Base-by-base conservation (phyloP, 1,140 invertebrate genomes). In the Reticulitermes speratus region DNA sequence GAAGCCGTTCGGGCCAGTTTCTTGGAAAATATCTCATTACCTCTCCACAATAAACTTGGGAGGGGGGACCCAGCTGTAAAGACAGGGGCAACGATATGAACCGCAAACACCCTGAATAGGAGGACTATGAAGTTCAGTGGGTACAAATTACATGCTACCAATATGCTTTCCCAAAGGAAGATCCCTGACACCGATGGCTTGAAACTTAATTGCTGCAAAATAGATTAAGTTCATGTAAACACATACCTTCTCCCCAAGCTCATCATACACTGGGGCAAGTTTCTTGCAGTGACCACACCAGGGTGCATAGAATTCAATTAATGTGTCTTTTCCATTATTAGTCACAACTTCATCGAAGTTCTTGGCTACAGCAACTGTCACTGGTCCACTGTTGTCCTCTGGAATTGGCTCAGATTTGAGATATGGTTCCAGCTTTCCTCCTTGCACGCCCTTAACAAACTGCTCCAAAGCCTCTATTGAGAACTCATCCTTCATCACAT, bases 251-350 rank as follows among this genome's bases (percentile, higher is more conserved):
- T 96, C 95, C 83, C 97, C 99, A 48, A 99, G 92, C 91, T 99
- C 98, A 87, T 99, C 87, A 87, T n/a, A 87, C 1, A 87, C 75
- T 23, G 87, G 87, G 19, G 97, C 94, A 30, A 99, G 92, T 90
- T 97, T 97, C 92, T 99, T 99, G 93, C 99, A 99, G 90, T 99
- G 99, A 88, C 98, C 98, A 91, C 99, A 99, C 98, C 98, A 99
- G 0, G 98, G 98, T 55, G 98, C 98, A 92, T 99, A 99, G 92
- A 99, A 99, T 91, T 99, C 98, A 88, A 99, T 95, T 11, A 99
- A 92, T 9, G 97, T 97, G 92, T 99, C 99, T 90, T 98, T 97
- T 45, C 93, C 96, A 88, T 96, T 96, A 90, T 99, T 96, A 14
- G 94, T 96, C 0, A 99, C 97, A 83, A 99, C 92, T 86, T 99